Percentiles rank a stretch among this genome's conserved stretches.
phyloP scores from a whole-genome alignment of 2,888 invertebrate genomes.

The Dicroscelio sp. region DNA sequence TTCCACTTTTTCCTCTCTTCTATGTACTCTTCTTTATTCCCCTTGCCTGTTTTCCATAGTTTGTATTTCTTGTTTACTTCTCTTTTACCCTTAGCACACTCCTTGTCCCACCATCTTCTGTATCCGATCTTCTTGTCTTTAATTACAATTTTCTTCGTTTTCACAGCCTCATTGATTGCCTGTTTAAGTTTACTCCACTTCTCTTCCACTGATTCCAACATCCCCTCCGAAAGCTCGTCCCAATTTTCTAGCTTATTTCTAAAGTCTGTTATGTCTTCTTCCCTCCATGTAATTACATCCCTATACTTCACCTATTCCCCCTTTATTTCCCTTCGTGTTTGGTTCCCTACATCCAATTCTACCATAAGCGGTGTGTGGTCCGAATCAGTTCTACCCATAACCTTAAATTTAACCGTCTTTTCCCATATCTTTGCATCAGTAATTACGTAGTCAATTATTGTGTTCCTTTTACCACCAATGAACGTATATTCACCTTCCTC shows the following conservation, averaged over 20 bases:
- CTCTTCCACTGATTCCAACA: not conserved
- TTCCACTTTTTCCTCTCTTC: slow-evolving; percentile 9
- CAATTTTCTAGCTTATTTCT: not conserved
- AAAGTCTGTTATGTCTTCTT: not conserved
- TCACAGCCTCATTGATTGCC: not conserved
- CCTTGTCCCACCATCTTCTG: slow-evolving; percentile 32
- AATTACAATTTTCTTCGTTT: slow-evolving; percentile 4
- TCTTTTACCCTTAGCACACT: slow-evolving; percentile 1
- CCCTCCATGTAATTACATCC: not conserved
- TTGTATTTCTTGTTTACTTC: slow-evolving; percentile 18
- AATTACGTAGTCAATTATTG: slow-evolving; percentile 7
- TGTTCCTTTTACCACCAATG: not conserved
- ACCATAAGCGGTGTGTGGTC: not conserved
- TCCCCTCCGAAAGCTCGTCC: not conserved
- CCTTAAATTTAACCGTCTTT: not conserved
- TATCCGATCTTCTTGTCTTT: slow-evolving; percentile 17
- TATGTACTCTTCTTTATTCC: not conserved
- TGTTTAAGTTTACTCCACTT: not conserved
- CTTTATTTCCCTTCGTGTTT: slow-evolving; percentile 36
- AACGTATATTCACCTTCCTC: slow-evolving; percentile 16
- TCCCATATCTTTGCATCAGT: not conserved
- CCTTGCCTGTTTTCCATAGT: slow-evolving; percentile 2
- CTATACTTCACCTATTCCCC: not conserved
- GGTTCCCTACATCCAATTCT: too few relatives aligned
- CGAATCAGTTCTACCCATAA: not conserved